These are phyloP conservation scores for Schizotus pectinicornis DNA, from an alignment of 2,888 invertebrate genomes.

Conservation along the genomic window DNA sequence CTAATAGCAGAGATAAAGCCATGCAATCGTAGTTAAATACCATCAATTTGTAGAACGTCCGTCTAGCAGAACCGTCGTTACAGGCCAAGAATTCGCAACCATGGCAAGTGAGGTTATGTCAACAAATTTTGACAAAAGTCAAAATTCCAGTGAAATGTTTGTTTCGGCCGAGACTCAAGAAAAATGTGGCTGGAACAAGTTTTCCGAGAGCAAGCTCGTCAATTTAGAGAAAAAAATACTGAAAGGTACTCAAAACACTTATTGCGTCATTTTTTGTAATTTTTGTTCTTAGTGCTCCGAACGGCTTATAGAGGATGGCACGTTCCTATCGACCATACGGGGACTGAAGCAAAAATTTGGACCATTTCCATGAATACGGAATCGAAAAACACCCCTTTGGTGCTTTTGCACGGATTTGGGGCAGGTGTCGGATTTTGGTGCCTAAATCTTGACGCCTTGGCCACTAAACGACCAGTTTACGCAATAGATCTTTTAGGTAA, in stretches of 20 bases:
- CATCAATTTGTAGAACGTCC: not conserved
- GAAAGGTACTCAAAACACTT: constrained; percentile 64
- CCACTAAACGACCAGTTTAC: constrained; percentile 81
- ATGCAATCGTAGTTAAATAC: not conserved
- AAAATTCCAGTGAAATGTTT: constrained; percentile 29
- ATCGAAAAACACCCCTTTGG: constrained; percentile 75
- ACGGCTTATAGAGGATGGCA: constrained; percentile 57
- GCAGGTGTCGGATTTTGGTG: constrained; percentile 93
- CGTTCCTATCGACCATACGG: constrained; percentile 60
- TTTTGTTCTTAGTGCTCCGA: constrained; percentile 41
- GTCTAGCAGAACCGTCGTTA: not conserved
- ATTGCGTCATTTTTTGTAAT: not conserved
- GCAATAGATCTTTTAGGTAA: constrained; percentile 74
- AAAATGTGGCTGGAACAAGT: constrained; percentile 69
- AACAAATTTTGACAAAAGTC: not conserved
- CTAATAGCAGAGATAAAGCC: not conserved
- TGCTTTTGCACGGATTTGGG: constrained; percentile 91
- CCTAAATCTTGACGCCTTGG: constrained; percentile 83
- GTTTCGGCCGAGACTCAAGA: constrained; percentile 9
- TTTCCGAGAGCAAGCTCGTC: constrained; percentile 78
- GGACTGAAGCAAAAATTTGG: constrained; percentile 67
- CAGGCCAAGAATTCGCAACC: not conserved
- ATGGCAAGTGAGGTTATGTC: constrained; percentile 13
- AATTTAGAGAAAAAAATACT: constrained; percentile 82
- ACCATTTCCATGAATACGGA: constrained; percentile 66